These are phyloP conservation scores for Laspeyria flexula DNA, from an alignment of 2,888 invertebrate species.

Conservation along the genomic window DNA sequence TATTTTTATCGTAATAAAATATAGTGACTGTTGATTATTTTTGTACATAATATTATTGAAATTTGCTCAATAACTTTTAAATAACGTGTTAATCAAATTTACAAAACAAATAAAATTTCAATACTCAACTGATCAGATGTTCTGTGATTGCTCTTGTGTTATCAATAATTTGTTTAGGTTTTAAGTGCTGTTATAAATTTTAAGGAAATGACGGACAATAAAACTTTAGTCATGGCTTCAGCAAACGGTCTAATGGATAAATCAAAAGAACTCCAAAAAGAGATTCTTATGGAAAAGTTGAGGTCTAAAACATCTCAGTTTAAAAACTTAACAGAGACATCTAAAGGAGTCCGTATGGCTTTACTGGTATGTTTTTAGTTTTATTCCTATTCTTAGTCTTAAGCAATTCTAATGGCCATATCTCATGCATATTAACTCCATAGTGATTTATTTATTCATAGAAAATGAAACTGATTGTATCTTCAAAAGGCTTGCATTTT, in stretches of 20 bases:
- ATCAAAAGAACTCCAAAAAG: slow-evolving; percentile 88
- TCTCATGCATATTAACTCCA: too few relatives aligned
- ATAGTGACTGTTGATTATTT: slow-evolving; percentile 25
- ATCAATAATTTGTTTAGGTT: slow-evolving; percentile 50
- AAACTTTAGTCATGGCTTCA: slow-evolving; percentile 64
- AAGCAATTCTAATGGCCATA: neutral
- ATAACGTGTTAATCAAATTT: slow-evolving; percentile 15
- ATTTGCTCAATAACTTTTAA: slow-evolving; percentile 19
- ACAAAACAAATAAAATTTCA: slow-evolving; percentile 23
- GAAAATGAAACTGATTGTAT: too few relatives aligned
- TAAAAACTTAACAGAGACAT: slow-evolving; percentile 93
- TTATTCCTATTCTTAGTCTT: neutral
- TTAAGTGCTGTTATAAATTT: slow-evolving; percentile 36
- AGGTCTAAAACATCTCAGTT: slow-evolving; percentile 93
- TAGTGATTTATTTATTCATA: too few relatives aligned
- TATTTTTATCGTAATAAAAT: slow-evolving; percentile 31
- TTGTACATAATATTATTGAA: slow-evolving; percentile 17
- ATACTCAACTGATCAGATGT: slow-evolving; percentile 55
- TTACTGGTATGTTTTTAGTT: slow-evolving; percentile 88
- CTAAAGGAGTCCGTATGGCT: slow-evolving; percentile 95
- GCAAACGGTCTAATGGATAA: slow-evolving; percentile 71
- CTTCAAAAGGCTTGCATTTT: too few relatives aligned
- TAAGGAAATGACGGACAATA: slow-evolving; percentile 70
- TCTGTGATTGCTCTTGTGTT: slow-evolving; percentile 52
- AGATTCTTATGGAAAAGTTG: slow-evolving; percentile 96